Evolutionary conservation across 2,113 vertebrate species (phyloP).

Genomic region (Cettia cetti): DNA sequence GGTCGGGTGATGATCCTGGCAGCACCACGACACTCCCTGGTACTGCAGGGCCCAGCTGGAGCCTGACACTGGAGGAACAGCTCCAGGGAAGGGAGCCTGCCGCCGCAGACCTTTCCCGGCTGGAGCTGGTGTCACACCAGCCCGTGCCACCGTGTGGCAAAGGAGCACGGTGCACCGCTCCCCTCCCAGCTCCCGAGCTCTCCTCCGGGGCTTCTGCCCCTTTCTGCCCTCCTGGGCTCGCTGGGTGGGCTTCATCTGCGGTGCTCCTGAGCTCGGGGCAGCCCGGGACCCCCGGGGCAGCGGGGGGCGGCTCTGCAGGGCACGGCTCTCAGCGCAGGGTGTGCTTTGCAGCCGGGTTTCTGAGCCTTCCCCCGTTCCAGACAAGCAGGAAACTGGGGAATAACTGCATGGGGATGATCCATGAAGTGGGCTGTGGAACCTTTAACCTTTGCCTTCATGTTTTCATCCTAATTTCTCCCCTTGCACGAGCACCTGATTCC

Average conservation of each 20-base stretch:
- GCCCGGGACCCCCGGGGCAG: too few relatives aligned
- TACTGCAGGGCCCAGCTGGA: background rate
- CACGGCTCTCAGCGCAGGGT: too few relatives aligned
- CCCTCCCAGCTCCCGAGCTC: background rate
- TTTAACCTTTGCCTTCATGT: background rate
- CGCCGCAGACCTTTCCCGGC: background rate
- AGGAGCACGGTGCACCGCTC: background rate
- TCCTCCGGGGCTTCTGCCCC: background rate
- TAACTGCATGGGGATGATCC: background rate
- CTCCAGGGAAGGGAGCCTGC: background rate
- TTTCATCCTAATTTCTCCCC: background rate
- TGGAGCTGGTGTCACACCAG: background rate
- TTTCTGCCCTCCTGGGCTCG: background rate
- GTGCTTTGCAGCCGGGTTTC: background rate
- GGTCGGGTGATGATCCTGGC: background rate
- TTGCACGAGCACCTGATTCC: background rate
- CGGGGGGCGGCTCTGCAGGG: too few relatives aligned
- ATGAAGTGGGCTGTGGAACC: background rate
- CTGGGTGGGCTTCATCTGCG: fast-evolving
- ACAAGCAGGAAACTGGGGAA: background rate
- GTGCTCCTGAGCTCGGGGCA: fast-evolving
- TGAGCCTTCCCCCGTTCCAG: fast-evolving
- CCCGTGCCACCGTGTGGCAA: constrained; percentile 26
- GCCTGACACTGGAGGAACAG: fast-evolving
- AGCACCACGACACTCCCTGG: background rate